Evolutionary conservation across 2,888 invertebrate genomes (phyloP).

Genomic region (Creontiades dilutus): DNA sequence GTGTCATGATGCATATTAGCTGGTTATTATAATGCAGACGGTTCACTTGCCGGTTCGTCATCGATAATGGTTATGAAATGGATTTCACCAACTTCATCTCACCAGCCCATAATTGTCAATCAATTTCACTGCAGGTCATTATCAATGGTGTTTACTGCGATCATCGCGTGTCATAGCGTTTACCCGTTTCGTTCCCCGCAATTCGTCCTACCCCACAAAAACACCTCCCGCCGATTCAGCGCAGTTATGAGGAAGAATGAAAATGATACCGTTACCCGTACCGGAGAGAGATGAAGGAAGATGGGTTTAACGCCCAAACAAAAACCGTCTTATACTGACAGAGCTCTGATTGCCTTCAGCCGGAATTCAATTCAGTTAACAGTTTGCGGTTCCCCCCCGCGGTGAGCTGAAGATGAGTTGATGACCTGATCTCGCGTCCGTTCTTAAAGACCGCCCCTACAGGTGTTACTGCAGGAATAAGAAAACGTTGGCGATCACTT

Average conservation of each 20-base stretch:
- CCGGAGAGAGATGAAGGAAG: background rate
- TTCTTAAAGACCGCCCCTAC: background rate
- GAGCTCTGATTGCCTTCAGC: constrained; percentile 12
- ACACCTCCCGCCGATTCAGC: background rate
- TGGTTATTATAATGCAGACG: no score
- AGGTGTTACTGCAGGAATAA: background rate
- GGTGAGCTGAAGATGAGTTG: background rate
- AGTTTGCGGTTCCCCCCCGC: constrained; percentile 20
- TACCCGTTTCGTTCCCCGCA: no score
- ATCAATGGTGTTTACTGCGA: no score
- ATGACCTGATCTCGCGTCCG: background rate
- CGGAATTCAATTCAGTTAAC: constrained; percentile 19
- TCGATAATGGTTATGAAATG: no score
- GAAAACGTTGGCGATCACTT: no score
- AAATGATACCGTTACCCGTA: background rate
- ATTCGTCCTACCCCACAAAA: no score
- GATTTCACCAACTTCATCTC: no score
- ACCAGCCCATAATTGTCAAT: no score
- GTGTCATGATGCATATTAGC: no score
- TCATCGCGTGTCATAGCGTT: no score
- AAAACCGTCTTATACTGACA: constrained; percentile 6
- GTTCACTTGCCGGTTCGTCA: no score
- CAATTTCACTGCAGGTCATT: no score
- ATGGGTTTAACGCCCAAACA: background rate
- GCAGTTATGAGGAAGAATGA: constrained; percentile 7